A percentile compares a stretch with the other conserved stretches of the same genome.
Evolutionary conservation across 2,113 vertebrate species (phyloP).

Genomic region (Cryptomyrus ogoouensis): DNA sequence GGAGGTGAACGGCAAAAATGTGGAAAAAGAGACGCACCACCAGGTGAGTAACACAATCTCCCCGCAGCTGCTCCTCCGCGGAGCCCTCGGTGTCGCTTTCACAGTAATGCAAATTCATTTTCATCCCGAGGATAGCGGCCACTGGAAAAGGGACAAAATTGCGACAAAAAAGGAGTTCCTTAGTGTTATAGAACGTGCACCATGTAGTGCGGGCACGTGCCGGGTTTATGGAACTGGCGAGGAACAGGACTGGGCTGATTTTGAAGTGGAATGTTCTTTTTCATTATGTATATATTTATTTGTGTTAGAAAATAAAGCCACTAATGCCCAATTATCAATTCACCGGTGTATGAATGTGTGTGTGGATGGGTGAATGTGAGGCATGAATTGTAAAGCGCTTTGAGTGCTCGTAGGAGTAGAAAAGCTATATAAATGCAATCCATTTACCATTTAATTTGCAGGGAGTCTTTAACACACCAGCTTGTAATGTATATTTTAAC

Average conservation of each 20-base stretch:
- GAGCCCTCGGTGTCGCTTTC: not conserved
- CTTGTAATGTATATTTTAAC: not conserved
- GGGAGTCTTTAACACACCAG: not conserved
- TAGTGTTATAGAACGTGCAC: not conserved
- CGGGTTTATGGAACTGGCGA: not conserved
- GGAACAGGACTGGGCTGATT: not conserved
- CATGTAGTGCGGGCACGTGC: not conserved
- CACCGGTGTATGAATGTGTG: not conserved
- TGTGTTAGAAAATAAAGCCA: not conserved
- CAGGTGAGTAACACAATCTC: conserved; percentile 60
- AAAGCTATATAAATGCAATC: too few relatives aligned
- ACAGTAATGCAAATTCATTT: not conserved
- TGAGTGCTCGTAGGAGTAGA: too few relatives aligned
- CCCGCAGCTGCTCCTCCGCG: not conserved
- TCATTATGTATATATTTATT: not conserved
- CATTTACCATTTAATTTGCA: not conserved
- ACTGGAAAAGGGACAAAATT: not conserved
- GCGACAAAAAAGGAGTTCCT: not conserved
- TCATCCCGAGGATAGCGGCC: not conserved
- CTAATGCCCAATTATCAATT: not conserved
- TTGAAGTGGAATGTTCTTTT: not conserved
- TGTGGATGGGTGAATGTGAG: too few relatives aligned
- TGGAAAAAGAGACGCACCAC: conserved; percentile 89
- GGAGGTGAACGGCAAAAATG: conserved; percentile 84
- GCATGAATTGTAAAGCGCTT: too few relatives aligned